phyloP scores from a whole-genome alignment of 2,797 vertebrate genomes.

The Coregonus suidteri region DNA sequence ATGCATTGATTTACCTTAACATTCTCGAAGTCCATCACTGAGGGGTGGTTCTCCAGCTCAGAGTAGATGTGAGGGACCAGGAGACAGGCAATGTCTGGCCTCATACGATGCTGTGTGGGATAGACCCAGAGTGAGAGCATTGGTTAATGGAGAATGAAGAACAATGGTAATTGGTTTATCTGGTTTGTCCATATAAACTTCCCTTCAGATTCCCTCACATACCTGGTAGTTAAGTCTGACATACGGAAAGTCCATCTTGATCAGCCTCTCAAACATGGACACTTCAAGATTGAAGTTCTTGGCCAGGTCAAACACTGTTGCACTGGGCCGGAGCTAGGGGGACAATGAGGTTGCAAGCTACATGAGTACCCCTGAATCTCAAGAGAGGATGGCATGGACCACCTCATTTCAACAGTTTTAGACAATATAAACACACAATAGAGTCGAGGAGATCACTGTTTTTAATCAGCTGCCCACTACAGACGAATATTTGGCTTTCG shows the following conservation, averaged over 20 bases:
- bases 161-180: not conserved
- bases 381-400: too few relatives aligned
- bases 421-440: too few relatives aligned
- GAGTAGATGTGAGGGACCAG: conserved; percentile 90
- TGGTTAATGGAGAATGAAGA: conserved; percentile 17
- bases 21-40: conserved; percentile 86
- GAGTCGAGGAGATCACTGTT: too few relatives aligned
- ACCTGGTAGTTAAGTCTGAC: conserved; percentile 94
- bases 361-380: not conserved
- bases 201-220: conserved; percentile 27
- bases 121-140: conserved; percentile 21
- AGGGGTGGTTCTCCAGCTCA: conserved; percentile 88
- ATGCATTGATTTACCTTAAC: conserved; percentile 78
- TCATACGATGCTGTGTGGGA: conserved; percentile 88
- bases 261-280: conserved; percentile 94
- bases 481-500: too few relatives aligned
- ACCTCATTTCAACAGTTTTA: too few relatives aligned
- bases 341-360: not conserved
- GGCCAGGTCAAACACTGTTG: conserved; percentile 91
- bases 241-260: conserved; percentile 84
- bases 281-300: conserved; percentile 92
- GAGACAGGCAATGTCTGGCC: conserved; percentile 90
- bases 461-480: too few relatives aligned
- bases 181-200: not conserved
- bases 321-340: conserved; percentile 85